A percentile compares a stretch with the other conserved stretches of the same genome.
These are phyloP conservation scores for Tenthredo notha DNA, from an alignment of 2,888 invertebrate genomes.

Conservation along the genomic window DNA sequence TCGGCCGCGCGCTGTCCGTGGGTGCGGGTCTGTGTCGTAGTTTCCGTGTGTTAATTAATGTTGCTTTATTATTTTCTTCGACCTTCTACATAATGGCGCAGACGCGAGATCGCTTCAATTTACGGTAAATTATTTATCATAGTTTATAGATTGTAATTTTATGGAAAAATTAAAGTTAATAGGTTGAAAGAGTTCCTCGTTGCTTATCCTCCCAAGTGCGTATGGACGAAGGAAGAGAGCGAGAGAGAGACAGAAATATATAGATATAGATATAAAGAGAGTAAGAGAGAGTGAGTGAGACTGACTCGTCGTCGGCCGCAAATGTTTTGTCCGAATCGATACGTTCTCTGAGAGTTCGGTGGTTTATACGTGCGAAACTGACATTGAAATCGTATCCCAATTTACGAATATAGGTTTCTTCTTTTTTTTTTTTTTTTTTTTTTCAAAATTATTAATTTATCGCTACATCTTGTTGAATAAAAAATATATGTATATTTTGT, in stretches of 20 bases:
- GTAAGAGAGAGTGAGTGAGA: background rate
- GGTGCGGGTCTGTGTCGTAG: conserved; percentile 62
- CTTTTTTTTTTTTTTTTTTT: background rate
- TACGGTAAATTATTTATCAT: conserved; percentile 43
- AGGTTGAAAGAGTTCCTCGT: background rate
- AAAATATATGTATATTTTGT: background rate
- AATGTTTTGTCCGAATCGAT: conserved; percentile 73
- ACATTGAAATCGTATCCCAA: conserved; percentile 30
- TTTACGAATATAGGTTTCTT: background rate
- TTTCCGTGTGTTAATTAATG: conserved; percentile 10
- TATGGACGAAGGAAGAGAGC: conserved; percentile 23
- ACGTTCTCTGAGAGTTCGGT: conserved; percentile 53
- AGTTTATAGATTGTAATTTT: background rate
- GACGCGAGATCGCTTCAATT: conserved; percentile 42
- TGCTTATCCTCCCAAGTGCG: conserved; percentile 26
- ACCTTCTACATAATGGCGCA: conserved; percentile 45
- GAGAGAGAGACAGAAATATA: background rate
- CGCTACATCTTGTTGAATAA: background rate
- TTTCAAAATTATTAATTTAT: background rate
- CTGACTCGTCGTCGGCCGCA: conserved; percentile 58
- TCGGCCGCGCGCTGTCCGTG: conserved; percentile 71
- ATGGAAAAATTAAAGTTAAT: background rate
- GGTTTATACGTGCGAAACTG: conserved; percentile 34
- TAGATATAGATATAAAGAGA: background rate
- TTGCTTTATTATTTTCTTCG: conserved; percentile 6